A percentile compares a stretch with the other conserved stretches of the same genome.
Conservation (phyloP, 1,140 invertebrate genomes). For the Yoshiicerus persimilis region DNA sequence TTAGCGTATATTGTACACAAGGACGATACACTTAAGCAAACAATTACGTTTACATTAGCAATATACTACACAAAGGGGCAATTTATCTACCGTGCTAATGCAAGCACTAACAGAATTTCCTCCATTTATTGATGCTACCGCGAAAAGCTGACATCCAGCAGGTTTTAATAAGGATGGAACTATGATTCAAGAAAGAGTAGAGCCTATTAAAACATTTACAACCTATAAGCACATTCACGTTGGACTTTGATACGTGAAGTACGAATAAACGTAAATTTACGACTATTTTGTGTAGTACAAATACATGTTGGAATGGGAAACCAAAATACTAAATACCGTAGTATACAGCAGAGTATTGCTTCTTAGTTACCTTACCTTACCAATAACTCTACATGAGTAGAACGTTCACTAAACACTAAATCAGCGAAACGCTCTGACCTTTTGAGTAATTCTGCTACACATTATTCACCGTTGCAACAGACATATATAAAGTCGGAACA, state of each 20-base stretch:
- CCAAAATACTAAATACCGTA: neutral
- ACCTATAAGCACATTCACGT: no score
- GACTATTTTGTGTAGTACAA: neutral
- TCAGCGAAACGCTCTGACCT: neutral
- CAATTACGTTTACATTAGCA: neutral
- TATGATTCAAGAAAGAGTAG: neutral
- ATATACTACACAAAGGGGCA: neutral
- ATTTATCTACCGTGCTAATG: neutral
- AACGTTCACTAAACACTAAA: neutral
- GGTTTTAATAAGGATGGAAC: neutral
- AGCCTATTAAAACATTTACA: no score
- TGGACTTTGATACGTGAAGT: neutral
- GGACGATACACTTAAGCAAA: neutral
- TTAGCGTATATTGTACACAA: no score
- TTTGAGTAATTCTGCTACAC: neutral
- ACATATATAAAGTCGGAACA: neutral
- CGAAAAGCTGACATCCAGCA: neutral
- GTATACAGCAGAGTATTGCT: no score
- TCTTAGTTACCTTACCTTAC: no score
- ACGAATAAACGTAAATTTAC: no score
- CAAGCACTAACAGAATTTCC: neutral
- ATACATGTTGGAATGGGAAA: neutral
- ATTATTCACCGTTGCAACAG: neutral
- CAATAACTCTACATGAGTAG: no score
- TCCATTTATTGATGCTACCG: neutral